Conservation (phyloP, 2,888 invertebrate species). For the Rugalucina vietnamica region DNA sequence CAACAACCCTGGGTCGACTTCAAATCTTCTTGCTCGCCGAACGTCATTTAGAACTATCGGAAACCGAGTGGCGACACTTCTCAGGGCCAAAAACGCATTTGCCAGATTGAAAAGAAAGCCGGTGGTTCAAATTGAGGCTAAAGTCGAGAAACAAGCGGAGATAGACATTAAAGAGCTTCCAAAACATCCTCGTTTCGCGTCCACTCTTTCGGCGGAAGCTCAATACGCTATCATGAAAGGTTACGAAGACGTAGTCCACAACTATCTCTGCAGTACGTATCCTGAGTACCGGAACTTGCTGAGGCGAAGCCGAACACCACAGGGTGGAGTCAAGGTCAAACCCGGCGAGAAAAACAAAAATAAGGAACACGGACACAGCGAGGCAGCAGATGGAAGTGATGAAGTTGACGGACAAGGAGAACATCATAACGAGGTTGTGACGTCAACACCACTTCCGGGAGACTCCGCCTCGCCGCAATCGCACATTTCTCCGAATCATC, state of each 20-base stretch:
- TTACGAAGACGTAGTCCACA: conserved; percentile 79
- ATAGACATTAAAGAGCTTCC: conserved; percentile 73
- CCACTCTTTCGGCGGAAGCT: conserved; percentile 79
- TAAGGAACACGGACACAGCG: background rate
- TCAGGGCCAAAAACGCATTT: conserved; percentile 64
- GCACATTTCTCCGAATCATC: background rate
- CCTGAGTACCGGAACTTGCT: conserved; percentile 68
- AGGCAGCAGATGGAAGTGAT: background rate
- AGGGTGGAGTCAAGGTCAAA: conserved; percentile 38
- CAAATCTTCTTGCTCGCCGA: conserved; percentile 15
- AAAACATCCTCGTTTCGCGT: conserved; percentile 75
- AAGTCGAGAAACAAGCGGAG: conserved; percentile 45
- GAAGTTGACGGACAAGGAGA: conserved; percentile 4
- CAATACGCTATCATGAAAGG: conserved; percentile 82
- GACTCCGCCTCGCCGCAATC: background rate
- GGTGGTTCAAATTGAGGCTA: conserved; percentile 33
- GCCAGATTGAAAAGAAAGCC: conserved; percentile 31
- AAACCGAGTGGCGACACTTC: conserved; percentile 56
- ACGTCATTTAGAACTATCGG: conserved; percentile 59
- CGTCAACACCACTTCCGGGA: conserved; percentile 21
- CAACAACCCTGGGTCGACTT: background rate
- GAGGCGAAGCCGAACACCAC: conserved; percentile 71
- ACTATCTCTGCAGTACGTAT: conserved; percentile 61
- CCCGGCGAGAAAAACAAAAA: background rate
- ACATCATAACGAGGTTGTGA: conserved; percentile 21